phyloP scores from a whole-genome alignment of 2,113 vertebrate species.

The Aegithalos caudatus region DNA sequence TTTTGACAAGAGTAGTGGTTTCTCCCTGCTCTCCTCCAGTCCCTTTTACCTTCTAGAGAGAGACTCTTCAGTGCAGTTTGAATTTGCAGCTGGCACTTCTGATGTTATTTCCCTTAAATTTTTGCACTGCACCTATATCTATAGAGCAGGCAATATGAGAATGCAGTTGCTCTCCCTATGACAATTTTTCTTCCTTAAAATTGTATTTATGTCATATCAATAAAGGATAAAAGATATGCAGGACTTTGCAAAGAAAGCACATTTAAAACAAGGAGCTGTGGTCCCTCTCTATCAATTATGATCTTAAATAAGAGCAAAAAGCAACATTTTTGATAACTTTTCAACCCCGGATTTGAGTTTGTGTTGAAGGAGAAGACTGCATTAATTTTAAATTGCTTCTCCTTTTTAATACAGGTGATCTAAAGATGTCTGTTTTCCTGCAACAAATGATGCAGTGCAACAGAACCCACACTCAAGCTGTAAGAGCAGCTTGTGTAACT shows the following conservation, averaged over 20 bases:
- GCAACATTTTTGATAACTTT: neutral
- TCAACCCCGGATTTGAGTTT: neutral
- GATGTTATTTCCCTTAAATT: neutral
- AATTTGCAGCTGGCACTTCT: neutral
- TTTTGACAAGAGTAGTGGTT: neutral
- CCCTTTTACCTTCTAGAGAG: neutral
- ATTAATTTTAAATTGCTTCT: neutral
- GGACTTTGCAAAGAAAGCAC: neutral
- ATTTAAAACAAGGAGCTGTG: neutral
- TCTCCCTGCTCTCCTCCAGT: neutral
- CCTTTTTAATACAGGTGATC: neutral
- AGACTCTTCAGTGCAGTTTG: neutral
- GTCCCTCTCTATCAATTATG: neutral
- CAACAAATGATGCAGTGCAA: neutral
- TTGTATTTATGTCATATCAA: neutral
- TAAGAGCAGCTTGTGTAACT: neutral
- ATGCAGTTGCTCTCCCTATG: neutral
- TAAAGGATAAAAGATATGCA: neutral
- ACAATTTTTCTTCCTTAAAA: neutral
- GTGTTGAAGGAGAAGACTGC: neutral
- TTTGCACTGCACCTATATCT: neutral
- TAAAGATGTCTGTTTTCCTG: neutral
- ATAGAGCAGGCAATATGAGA: neutral
- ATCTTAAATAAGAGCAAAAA: neutral
- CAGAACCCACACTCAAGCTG: neutral